Conservation (phyloP, 1,140 invertebrate species). For the Drosophila erecta region DNA sequence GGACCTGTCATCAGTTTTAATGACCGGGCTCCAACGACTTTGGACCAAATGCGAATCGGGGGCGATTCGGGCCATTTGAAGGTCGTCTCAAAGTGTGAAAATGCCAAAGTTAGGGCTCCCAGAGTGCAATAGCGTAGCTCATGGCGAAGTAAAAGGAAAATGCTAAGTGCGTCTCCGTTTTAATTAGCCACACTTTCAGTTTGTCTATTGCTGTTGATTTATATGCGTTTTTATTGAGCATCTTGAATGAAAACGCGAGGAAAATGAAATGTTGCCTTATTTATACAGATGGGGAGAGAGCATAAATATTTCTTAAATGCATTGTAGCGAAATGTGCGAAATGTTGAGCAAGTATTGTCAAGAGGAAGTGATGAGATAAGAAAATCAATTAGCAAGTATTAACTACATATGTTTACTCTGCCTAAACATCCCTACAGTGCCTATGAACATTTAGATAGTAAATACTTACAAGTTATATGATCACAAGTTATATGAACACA, state of each 20-base stretch:
- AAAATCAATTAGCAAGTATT: slow-evolving; percentile 16
- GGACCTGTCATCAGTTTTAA: slow-evolving; percentile 56
- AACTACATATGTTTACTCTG: neutral
- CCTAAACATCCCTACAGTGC: neutral
- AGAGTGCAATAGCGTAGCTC: slow-evolving; percentile 1
- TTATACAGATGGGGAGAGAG: neutral
- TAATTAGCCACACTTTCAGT: slow-evolving; percentile 26
- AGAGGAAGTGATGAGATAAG: slow-evolving; percentile 19
- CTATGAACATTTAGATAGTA: neutral
- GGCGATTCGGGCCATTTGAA: slow-evolving; percentile 18
- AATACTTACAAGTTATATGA: no score
- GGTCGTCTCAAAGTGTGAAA: slow-evolving; percentile 29
- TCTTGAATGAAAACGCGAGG: slow-evolving; percentile 11
- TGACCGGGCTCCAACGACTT: slow-evolving; percentile 47
- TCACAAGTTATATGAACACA: no score
- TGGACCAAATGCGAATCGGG: slow-evolving; percentile 24
- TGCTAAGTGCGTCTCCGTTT: slow-evolving; percentile 5
- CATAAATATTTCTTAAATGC: slow-evolving; percentile 9
- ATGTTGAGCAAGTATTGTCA: neutral
- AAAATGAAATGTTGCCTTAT: slow-evolving; percentile 12
- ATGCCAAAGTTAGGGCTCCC: neutral
- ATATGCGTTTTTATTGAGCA: neutral
- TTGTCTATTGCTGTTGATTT: slow-evolving; percentile 5
- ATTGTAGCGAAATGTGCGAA: no score
- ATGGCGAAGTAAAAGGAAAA: neutral